These are phyloP conservation scores for Sander lucioperca DNA, from an alignment of 2,113 vertebrate species.

Conservation along the genomic window DNA sequence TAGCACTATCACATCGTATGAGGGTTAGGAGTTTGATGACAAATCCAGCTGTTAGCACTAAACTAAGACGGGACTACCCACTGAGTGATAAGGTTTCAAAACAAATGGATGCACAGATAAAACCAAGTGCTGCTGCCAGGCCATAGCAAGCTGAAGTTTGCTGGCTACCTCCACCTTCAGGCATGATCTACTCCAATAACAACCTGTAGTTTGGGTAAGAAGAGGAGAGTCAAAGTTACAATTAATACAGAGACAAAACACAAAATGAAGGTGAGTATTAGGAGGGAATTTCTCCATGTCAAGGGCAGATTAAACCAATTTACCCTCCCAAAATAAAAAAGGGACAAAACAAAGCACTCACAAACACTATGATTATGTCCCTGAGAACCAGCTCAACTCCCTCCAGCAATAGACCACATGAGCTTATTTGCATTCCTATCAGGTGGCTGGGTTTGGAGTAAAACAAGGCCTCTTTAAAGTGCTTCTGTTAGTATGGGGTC, in stretches of 20 bases:
- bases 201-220: background rate
- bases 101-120: constrained; percentile 23
- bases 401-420: constrained; percentile 22
- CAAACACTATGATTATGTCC: constrained; percentile 61
- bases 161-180: constrained; percentile 1
- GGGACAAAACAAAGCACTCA: constrained; percentile 43
- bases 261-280: background rate
- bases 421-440: constrained; percentile 39
- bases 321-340: background rate
- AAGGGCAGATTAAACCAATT: constrained; percentile 10
- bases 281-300: constrained; percentile 15
- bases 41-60: background rate
- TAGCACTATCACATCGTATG: background rate
- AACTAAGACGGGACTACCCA: background rate
- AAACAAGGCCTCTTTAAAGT: constrained; percentile 67
- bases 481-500: constrained; percentile 47
- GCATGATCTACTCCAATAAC: background rate
- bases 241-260: background rate
- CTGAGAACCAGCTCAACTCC: constrained; percentile 67
- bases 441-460: constrained; percentile 41
- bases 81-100: constrained; percentile 12
- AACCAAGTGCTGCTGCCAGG: background rate
- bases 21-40: background rate
- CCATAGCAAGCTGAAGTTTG: background rate
- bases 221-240: background rate